Evolutionary conservation across 2,888 invertebrate genomes (phyloP).

Genomic region (Standfussiana lucernea): DNA sequence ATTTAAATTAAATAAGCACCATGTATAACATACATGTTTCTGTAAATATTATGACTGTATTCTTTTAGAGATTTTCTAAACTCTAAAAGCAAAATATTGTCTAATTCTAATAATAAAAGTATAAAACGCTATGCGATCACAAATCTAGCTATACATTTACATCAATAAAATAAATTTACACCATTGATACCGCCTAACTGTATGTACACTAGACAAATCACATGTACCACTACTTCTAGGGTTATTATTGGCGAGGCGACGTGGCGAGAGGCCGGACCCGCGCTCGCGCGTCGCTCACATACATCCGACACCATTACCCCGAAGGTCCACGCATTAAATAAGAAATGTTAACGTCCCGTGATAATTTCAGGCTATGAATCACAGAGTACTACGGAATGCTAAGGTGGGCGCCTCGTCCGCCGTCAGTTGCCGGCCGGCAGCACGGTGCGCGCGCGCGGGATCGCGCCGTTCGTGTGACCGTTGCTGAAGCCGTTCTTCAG

Average conservation of each 20-base stretch:
- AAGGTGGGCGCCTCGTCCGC: slow-evolving; percentile 67
- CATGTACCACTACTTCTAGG: slow-evolving; percentile 81
- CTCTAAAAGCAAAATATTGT: slow-evolving; percentile 76
- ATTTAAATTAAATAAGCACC: slow-evolving; percentile 66
- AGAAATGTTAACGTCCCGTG: slow-evolving; percentile 67
- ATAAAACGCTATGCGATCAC: slow-evolving; percentile 89
- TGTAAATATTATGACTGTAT: slow-evolving; percentile 66
- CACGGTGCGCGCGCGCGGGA: slow-evolving; percentile 82
- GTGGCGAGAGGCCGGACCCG: slow-evolving; percentile 42
- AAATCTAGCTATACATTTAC: slow-evolving; percentile 85
- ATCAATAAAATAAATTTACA: slow-evolving; percentile 88
- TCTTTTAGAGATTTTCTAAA: slow-evolving; percentile 70
- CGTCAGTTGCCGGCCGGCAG: slow-evolving; percentile 89
- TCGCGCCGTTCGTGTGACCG: slow-evolving; percentile 78
- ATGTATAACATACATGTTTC: slow-evolving; percentile 62
- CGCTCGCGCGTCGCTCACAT: slow-evolving; percentile 50
- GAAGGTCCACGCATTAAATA: slow-evolving; percentile 69
- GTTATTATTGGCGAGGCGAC: slow-evolving; percentile 59
- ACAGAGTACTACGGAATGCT: slow-evolving; percentile 80
- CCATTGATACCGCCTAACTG: slow-evolving; percentile 84
- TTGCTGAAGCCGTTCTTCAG: slow-evolving; percentile 85
- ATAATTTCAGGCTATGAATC: slow-evolving; percentile 74
- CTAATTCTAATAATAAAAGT: slow-evolving; percentile 82
- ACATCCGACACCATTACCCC: slow-evolving; percentile 66
- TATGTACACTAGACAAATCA: slow-evolving; percentile 89